Conservation (phyloP, 2,797 vertebrate genomes). For the Helicolenus hilgendorfi region DNA sequence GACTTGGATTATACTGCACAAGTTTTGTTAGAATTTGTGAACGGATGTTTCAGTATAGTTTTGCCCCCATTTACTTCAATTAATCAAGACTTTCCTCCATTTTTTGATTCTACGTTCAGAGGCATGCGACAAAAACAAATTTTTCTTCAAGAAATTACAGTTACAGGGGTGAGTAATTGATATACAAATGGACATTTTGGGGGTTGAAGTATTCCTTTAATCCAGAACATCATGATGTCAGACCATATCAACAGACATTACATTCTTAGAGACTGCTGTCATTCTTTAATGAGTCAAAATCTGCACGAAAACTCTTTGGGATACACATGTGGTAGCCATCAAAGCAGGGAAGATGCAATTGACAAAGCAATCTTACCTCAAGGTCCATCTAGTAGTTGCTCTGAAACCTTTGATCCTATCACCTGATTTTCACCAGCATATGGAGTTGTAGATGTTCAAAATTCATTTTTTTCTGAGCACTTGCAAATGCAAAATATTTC, state of each 20-base stretch:
- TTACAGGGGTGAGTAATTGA: background rate
- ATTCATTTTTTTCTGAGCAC: background rate
- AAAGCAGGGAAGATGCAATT: background rate
- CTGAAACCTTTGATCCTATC: background rate
- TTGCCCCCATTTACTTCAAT: background rate
- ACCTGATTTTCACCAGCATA: background rate
- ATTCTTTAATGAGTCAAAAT: constrained; percentile 11
- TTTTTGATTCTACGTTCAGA: background rate
- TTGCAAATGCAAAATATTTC: background rate
- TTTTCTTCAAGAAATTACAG: background rate
- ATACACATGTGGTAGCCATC: background rate
- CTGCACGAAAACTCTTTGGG: background rate
- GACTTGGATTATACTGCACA: background rate
- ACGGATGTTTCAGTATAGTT: background rate
- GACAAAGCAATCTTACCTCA: constrained; percentile 6
- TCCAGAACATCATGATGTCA: constrained; percentile 42
- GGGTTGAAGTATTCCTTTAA: background rate
- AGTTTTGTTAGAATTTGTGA: background rate
- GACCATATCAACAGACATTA: constrained; percentile 4
- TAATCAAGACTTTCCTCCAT: background rate
- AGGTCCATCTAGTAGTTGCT: background rate
- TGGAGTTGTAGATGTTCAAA: background rate
- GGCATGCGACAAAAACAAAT: background rate
- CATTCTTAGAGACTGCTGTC: constrained; percentile 37
- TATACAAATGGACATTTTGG: background rate